Base-by-base conservation (phyloP, 2,113 vertebrate species). In the Archocentrus centrarchus region DNA sequence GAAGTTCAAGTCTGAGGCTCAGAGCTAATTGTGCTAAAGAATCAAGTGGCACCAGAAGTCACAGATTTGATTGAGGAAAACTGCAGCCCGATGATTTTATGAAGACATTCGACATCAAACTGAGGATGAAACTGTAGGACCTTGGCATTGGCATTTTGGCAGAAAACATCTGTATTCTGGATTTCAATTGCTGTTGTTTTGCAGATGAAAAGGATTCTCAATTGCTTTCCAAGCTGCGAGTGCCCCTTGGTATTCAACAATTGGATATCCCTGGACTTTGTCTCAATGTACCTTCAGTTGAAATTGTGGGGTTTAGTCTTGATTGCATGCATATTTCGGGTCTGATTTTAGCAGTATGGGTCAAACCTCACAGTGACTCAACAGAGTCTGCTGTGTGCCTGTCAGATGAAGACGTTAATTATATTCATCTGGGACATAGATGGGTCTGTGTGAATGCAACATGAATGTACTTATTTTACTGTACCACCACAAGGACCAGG, bases 251-350 rank as follows among this genome's bases (percentile, higher is more conserved):
- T 91, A 89, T 89, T 91, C 89, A 90, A 91, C 91, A 89, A 92
- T 89, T 92, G 90, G 85, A 88, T 87, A 93, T 92, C 91, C 86
- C 94, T 95, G 94, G 92, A 93, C 93, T 94, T 93, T 95, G 93
- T 94, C 94, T 90, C 88, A 76, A 85, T 86, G 86, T 92, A 92
- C 91, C 92, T 93, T 92, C 88, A 80, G 86, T 80, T 88, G 80
- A 92, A 92, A 94, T 93, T 93, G 89, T 87, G 86, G 94, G 93
- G 44, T 95, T 94, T 93, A 94, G 93, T 92, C 94, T 93, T 93
- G 93, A 95, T 95, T 96, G 94, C 93, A 2, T 90, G 91, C 91
- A 92, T 94, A 89, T 95, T 91, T 93, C 86, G 70, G 88, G 88
- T 92, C 90, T 92, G 92, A 90, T 93, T 94, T 94, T 91, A 85